Conservation (phyloP, 2,797 vertebrate species). For the Harpagifer antarcticus region DNA sequence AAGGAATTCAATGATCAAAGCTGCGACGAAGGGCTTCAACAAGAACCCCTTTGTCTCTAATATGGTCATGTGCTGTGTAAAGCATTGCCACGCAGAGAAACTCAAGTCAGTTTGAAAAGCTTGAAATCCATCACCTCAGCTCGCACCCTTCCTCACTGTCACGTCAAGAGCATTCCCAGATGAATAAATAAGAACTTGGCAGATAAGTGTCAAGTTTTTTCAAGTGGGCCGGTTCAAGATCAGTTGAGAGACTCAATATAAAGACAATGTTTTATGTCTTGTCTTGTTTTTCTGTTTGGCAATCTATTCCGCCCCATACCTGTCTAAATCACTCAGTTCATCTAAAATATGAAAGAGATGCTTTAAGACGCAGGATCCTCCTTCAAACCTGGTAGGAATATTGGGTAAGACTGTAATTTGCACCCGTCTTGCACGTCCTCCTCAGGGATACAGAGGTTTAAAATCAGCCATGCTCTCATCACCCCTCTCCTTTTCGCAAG, state of each 20-base stretch:
- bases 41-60: conserved; percentile 39
- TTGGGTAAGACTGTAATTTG: conserved; percentile 30
- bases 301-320: conserved; percentile 27
- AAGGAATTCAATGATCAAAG: conserved; percentile 44
- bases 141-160: conserved; percentile 20
- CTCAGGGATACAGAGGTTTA: conserved; percentile 31
- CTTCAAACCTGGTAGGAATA: not conserved
- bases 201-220: conserved; percentile 35
- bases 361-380: conserved; percentile 8
- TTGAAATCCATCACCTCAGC: conserved; percentile 34
- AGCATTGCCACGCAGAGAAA: conserved; percentile 7
- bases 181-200: conserved; percentile 38
- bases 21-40: conserved; percentile 37
- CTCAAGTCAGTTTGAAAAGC: conserved; percentile 11
- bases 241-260: conserved; percentile 26
- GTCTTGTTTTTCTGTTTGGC: conserved; percentile 22
- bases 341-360: conserved; percentile 7
- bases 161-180: conserved; percentile 31
- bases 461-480: conserved; percentile 49
- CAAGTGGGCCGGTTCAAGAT: conserved; percentile 21
- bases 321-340: conserved; percentile 10
- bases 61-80: conserved; percentile 22
- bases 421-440: conserved; percentile 29
- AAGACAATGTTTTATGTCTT: conserved; percentile 14
- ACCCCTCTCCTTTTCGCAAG: conserved; percentile 26